Percentiles rank a stretch among this genome's conserved stretches.
Evolutionary conservation across 2,797 vertebrate genomes (phyloP).

Genomic region (Cercopithecus petaurista): DNA sequence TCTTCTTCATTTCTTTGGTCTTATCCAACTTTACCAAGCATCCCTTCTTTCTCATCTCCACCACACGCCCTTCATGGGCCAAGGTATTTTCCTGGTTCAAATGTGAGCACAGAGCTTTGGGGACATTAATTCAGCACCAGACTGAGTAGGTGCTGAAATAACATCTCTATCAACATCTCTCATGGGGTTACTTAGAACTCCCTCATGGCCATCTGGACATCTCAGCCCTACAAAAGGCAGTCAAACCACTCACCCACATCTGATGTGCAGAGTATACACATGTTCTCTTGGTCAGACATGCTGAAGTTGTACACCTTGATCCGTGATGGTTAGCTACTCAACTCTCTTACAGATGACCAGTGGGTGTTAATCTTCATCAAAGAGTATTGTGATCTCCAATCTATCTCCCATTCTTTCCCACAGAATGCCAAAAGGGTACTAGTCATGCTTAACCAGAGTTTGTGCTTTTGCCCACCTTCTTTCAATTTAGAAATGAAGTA

Average conservation of each 20-base stretch:
- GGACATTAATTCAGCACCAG: neutral
- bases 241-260: neutral
- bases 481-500: neutral
- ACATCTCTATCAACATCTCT: neutral
- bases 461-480: neutral
- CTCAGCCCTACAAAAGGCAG: neutral
- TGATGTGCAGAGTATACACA: neutral
- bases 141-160: neutral
- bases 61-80: neutral
- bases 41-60: neutral
- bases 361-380: neutral
- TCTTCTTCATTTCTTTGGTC: slow-evolving; percentile 20
- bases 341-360: neutral
- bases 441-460: neutral
- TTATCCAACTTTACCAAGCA: neutral
- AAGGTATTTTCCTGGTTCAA: neutral
- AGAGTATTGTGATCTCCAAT: neutral
- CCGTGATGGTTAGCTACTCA: neutral
- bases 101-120: neutral
- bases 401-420: neutral
- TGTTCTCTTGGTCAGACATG: neutral
- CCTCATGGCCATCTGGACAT: neutral
- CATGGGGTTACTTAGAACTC: neutral
- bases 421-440: neutral
- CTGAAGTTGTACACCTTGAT: neutral